Base-by-base conservation (phyloP, 2,797 vertebrate genomes). In the Crypturellus tataupa region DNA sequence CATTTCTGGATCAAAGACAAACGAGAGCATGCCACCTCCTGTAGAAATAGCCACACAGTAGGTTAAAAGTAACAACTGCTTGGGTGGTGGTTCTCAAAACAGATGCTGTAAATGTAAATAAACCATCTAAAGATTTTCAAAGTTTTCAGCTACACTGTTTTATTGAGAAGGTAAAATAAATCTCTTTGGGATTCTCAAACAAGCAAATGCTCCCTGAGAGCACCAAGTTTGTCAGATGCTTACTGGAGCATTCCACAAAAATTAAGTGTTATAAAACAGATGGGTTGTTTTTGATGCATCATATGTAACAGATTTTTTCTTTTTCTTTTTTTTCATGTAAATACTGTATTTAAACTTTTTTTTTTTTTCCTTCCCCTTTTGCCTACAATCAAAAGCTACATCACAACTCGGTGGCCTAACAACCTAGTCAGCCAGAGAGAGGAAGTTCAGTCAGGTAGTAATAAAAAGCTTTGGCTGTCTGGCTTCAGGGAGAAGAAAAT, bases 401-500 rank as follows among this genome's bases (percentile, higher is more conserved):
- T 94, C 87, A 94, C 63, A 86, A 89, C 89, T 69, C 17, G 56
- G 68, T 80, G 95, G 94, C 90, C 88, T 82, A 94, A 80, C 94
- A 89, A 95, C 83, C 85, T 27, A 88, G 90, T 90, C 95, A 96
- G 94, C 94, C 91, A 94, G 94, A 94, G 87, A 70, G 5, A 44
- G 73, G 63, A 89, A 93, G 89, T 95, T 96, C 94, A 96, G 82
- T 89, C 90, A 96, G 85, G 91, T 90, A 91, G 89, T 92, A 96
- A 95, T 91, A 96, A 96, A 93, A 96, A 96, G 94, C 90, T 91
- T 89, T 72, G 92, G 78, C 85, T 97, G 87, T 87, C 88, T 95
- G 93, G 93, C 89, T 96, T 96, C 94, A 95, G 85, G 95, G 91
- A 96, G 85, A 95, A 86, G 82, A 94, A 96, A 95, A 96, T 58